These are phyloP conservation scores for Erpobdella octoculata DNA, from an alignment of 2,888 invertebrate species.

Conservation along the genomic window DNA sequence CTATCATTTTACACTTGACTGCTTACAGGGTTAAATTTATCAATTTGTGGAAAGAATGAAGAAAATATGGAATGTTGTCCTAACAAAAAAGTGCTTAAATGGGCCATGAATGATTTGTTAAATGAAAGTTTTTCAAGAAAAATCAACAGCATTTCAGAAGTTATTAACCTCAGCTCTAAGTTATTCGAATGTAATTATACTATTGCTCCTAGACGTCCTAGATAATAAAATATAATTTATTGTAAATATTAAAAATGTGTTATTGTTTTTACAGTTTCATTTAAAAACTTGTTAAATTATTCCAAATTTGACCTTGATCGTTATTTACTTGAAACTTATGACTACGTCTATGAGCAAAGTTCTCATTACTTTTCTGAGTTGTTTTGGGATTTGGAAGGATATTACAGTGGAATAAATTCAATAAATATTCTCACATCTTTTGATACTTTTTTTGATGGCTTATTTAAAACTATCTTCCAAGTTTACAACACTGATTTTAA, in stretches of 20 bases:
- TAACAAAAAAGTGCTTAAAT: not conserved
- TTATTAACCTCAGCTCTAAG: not conserved
- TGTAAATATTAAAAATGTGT: too few species aligned
- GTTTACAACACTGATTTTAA: not conserved
- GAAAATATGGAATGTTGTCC: not conserved
- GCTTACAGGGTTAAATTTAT: not conserved
- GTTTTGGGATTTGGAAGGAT: slow-evolving; percentile 5
- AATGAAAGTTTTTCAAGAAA: slow-evolving; percentile 8
- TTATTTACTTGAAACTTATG: not conserved
- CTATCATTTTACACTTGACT: too few species aligned
- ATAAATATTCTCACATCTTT: not conserved
- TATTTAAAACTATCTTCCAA: not conserved
- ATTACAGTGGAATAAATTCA: not conserved
- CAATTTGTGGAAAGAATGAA: not conserved
- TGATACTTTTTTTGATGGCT: not conserved
- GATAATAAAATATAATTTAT: too few species aligned
- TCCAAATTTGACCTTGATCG: not conserved
- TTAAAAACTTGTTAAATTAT: not conserved
- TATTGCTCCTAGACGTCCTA: too few species aligned
- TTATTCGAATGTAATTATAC: not conserved
- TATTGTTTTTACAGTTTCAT: not conserved
- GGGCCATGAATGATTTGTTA: not conserved
- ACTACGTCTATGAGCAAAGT: not conserved
- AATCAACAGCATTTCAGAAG: slow-evolving; percentile 5
- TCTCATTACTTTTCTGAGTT: not conserved